Base-by-base conservation (phyloP, 2,797 vertebrate species). In the Poecilia wingei region DNA sequence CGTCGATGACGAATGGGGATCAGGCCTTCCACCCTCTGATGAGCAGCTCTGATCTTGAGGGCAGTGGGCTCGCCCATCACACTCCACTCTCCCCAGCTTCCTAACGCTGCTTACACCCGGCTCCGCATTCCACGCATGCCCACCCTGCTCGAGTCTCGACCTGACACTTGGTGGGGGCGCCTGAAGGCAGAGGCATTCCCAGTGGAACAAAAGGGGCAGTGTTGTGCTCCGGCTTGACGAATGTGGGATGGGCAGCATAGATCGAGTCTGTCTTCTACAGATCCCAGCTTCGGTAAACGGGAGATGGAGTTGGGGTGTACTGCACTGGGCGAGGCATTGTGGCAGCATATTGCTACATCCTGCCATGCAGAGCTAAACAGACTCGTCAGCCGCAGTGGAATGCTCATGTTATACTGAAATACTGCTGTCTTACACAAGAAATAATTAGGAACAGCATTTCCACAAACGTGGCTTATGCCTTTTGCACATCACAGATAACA, bases 41-140 rank as follows among this genome's bases (percentile, higher is more conserved):
- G 76, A 69, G 64, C 64, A 79, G 64, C 73, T 61, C 69, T 83
- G 83, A 87, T 87, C 71, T 73, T 14, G 76, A 72, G 87, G 90
- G 89, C 77, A 68, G 66, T 74, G 89, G 86, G 86, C 89, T 91
- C 82, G 87, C 80, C 75, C 69, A 75, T 86, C 86, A 81, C 88
- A 81, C 39, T 78, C 61, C 16, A 20, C 72, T 49, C 74, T 77
- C 43, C 6, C 91, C 88, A 88, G 81, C 90, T 84, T 78, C 85
- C 53, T 79, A 77, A 87, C 89, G 91, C 70, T 70, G 64, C 4
- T 77, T 71, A 72, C 75, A 75, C 79, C 74, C 84, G 76, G 70
- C 92, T 93, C 88, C 91, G 80, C 92, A 95, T 96, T 96, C 94
- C 89, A 72, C 20, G 22, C 88, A 82, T 89, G 89, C 91, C 91